These are phyloP conservation scores for Myiotriccus ornatus DNA, from an alignment of 2,797 vertebrate genomes.

Conservation along the genomic window DNA sequence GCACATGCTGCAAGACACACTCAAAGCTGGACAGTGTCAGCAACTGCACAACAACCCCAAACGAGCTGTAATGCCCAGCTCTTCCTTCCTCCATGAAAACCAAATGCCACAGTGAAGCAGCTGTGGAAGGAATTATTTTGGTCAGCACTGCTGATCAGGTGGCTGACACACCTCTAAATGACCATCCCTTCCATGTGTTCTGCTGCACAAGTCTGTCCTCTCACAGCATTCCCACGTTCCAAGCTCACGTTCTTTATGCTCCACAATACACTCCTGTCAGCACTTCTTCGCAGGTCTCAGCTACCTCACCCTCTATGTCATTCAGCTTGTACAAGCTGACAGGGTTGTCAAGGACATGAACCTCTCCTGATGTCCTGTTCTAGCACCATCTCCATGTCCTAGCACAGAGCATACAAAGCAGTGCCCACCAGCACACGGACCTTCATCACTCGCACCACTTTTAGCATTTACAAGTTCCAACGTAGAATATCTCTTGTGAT, in stretches of 20 bases:
- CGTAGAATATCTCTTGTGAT: not conserved
- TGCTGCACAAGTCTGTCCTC: not conserved
- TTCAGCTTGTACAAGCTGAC: not conserved
- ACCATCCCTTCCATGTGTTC: not conserved
- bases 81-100: not conserved
- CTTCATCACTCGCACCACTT: not conserved
- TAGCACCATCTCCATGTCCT: not conserved
- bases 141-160: not conserved
- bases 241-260: not conserved
- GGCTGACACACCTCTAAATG: not conserved
- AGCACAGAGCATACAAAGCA: not conserved
- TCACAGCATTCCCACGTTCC: not conserved
- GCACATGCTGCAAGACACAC: not conserved
- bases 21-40: not conserved
- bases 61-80: not conserved
- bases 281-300: not conserved
- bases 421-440: not conserved
- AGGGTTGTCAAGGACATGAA: not conserved
- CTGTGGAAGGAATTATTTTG: not conserved
- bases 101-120: not conserved
- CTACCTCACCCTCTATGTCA: not conserved
- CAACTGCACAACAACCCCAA: not conserved
- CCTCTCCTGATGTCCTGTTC: not conserved
- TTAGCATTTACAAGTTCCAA: not conserved
- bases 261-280: not conserved